phyloP scores from a whole-genome alignment of 2,888 invertebrate genomes.

The Nomada ruficornis region DNA sequence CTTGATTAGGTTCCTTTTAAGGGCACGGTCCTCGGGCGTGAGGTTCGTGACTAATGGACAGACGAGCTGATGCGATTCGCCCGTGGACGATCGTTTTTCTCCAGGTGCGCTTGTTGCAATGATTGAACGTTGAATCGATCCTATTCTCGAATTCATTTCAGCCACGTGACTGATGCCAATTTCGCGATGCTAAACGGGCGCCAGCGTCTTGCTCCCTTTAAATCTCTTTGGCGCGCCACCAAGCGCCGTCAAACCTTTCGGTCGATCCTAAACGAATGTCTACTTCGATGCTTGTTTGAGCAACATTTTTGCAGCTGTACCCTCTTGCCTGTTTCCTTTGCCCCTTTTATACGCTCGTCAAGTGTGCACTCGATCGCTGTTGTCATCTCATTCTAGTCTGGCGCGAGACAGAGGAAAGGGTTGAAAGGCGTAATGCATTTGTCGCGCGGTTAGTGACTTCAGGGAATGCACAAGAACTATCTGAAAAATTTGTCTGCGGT shows the following conservation, averaged over 20 bases:
- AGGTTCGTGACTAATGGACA: conserved; percentile 33
- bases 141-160: conserved; percentile 65
- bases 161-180: conserved; percentile 62
- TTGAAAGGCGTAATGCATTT: conserved; percentile 30
- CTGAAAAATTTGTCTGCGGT: neutral
- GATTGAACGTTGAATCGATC: conserved; percentile 65
- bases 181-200: conserved; percentile 50
- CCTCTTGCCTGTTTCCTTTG: neutral
- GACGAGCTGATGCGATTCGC: neutral
- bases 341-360: conserved; percentile 2
- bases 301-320: conserved; percentile 29
- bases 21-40: neutral
- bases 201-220: conserved; percentile 58
- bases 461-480: neutral
- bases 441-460: conserved; percentile 19
- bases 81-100: conserved; percentile 28
- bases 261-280: conserved; percentile 35
- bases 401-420: neutral
- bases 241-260: conserved; percentile 62
- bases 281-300: conserved; percentile 35
- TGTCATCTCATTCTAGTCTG: conserved; percentile 15
- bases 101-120: conserved; percentile 56
- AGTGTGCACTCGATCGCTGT: neutral
- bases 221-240: conserved; percentile 65
- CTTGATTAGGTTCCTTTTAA: conserved; percentile 31